Conservation (phyloP, 2,888 invertebrate species). For the Pristionchus fissidentatus region DNA sequence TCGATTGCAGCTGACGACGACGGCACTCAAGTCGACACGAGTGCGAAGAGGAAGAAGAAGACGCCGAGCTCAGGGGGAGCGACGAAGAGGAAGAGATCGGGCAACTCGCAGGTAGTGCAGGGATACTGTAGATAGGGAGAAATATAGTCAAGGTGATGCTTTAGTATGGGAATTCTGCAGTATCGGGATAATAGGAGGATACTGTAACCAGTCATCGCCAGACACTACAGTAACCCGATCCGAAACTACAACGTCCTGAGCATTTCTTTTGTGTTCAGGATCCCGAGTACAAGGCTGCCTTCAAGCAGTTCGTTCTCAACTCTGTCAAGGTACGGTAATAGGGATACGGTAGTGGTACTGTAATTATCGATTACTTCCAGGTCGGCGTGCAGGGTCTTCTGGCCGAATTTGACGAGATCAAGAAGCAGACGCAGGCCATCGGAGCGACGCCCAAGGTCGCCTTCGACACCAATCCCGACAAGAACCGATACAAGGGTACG, state of each 20-base stretch:
- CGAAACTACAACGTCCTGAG: no score
- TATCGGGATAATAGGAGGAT: no score
- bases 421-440: no score
- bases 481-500: conserved; percentile 66
- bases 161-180: no score
- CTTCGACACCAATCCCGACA: conserved; percentile 57
- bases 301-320: background rate
- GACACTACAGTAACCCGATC: background rate
- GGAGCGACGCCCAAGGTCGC: no score
- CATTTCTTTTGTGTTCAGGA: no score
- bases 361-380: no score
- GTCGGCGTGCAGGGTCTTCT: no score
- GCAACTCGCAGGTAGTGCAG: background rate
- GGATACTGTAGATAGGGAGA: background rate
- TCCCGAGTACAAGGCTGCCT: background rate
- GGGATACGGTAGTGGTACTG: no score
- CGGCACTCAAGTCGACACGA: conserved; percentile 36
- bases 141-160: background rate
- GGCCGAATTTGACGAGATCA: no score
- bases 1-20: conserved; percentile 32
- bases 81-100: background rate
- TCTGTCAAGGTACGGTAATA: background rate
- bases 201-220: no score
- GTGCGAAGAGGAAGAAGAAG: background rate
- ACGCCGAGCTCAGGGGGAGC: background rate